Evolutionary conservation across 2,888 invertebrate species (phyloP), one percentile per base, ranked within the genome.

Genomic region (Tetragonisca angustula): DNA sequence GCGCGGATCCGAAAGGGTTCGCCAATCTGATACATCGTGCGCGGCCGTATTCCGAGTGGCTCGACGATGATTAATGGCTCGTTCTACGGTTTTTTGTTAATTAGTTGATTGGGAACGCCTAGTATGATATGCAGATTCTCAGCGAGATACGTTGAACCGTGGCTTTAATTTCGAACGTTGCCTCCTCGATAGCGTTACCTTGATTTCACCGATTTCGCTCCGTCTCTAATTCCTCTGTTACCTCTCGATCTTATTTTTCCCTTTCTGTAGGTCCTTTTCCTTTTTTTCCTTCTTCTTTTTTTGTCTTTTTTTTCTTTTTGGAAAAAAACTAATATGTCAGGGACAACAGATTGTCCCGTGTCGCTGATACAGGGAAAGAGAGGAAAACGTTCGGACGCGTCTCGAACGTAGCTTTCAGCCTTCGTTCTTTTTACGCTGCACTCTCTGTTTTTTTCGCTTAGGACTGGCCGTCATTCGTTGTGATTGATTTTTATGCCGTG

Each of bases 61-160:
- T 86, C 90, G 89, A 90, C 90, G 92, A 92, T 93, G 93, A 93
- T 93, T 93, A 93, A 93, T 93, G 93, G 91, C 92, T 89, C 89
- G 90, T 90, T 90, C 90, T 89, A 90, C 88, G 88, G 91, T 93
- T 93, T 93, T 93, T 93, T 93, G 93, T 93, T 93, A 93, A 93
- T 93, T 93, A 93, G 92, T 92, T 92, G 93, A 93, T 93, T 93
- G 94, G 93, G 92, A 92, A 93, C 93, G 93, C 94, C 94, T 92
- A 91, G 91, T 93, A 93, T 94, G 94, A 94, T 93, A 92, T 93
- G 94, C 94, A 94, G 94, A 94, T 94, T 94, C 92, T 88, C 83
- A 79, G 54, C 88, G 89, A 92, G 93, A 93, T 93, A 93, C 87
- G 86, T 71, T 83, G 84, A 82, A 85, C 89, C 90, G 89, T 83